phyloP scores from a whole-genome alignment of 2,113 vertebrate genomes.

The Phoxinus phoxinus region DNA sequence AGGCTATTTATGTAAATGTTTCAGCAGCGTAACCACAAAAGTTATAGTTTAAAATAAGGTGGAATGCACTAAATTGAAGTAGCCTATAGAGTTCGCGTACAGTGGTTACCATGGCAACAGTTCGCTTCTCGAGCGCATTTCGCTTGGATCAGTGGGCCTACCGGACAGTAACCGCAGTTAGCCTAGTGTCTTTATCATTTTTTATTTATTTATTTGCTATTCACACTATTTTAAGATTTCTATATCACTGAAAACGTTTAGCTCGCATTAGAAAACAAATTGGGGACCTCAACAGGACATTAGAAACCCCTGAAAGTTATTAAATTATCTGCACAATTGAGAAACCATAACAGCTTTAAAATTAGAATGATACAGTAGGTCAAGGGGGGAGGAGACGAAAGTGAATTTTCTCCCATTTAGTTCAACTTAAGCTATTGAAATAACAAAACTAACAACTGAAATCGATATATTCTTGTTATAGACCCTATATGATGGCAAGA shows the following conservation, averaged over 20 bases:
- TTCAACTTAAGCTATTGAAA: conserved; percentile 73
- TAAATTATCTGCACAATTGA: background rate
- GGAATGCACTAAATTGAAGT: background rate
- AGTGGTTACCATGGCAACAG: background rate
- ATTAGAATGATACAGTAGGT: background rate
- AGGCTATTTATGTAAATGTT: too few relatives aligned
- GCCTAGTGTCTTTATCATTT: background rate
- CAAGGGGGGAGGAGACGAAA: background rate
- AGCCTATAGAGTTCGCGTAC: background rate
- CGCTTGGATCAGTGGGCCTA: background rate
- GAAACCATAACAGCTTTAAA: background rate
- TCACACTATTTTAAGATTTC: background rate
- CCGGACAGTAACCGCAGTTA: background rate
- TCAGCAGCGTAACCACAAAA: background rate
- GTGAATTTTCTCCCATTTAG: conserved; percentile 61
- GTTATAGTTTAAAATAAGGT: background rate
- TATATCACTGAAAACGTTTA: background rate
- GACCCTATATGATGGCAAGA: conserved; percentile 66
- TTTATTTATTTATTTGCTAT: background rate
- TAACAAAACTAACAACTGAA: conserved; percentile 72
- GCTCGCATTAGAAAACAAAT: background rate
- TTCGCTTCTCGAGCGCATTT: background rate
- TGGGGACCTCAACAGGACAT: background rate
- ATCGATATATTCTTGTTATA: conserved; percentile 80
- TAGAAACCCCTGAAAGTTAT: background rate